Conservation (phyloP, 2,797 vertebrate species). For the Trachops cirrhosus region DNA sequence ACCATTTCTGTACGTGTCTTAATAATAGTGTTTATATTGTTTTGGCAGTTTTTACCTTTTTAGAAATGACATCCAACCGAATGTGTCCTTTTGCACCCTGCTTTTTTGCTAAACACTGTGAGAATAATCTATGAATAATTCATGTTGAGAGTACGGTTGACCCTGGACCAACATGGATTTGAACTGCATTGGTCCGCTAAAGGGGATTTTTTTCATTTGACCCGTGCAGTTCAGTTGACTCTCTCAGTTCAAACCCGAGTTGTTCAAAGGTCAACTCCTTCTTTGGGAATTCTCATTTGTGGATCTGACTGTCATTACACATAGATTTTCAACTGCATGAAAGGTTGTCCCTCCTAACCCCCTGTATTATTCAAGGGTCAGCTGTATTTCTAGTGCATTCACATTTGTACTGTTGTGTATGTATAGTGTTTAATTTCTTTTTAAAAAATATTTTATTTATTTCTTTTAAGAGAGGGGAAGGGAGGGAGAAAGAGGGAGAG, state of each 20-base stretch:
- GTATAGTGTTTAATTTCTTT: background rate
- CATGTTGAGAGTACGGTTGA: background rate
- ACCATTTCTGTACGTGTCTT: background rate
- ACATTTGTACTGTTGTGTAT: background rate
- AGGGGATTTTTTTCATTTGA: background rate
- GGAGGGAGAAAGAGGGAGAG: no score
- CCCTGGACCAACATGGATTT: background rate
- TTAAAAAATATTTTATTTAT: no score
- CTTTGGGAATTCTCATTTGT: background rate
- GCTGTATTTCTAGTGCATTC: background rate
- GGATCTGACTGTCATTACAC: background rate
- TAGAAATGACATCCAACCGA: background rate
- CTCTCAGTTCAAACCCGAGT: background rate
- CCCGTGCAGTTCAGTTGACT: background rate
- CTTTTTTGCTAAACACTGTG: slow-evolving; percentile 1
- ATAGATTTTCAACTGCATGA: background rate
- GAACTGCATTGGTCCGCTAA: background rate
- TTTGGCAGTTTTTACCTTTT: slow-evolving; percentile 3
- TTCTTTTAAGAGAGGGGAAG: no score
- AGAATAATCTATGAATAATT: slow-evolving; percentile 9
- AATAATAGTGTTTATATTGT: background rate
- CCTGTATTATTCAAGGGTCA: background rate
- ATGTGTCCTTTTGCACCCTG: background rate
- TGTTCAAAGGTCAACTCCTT: background rate
- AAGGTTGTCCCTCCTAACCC: background rate